Conservation (phyloP, 2,113 vertebrate species). For the Electrona antarctica region DNA sequence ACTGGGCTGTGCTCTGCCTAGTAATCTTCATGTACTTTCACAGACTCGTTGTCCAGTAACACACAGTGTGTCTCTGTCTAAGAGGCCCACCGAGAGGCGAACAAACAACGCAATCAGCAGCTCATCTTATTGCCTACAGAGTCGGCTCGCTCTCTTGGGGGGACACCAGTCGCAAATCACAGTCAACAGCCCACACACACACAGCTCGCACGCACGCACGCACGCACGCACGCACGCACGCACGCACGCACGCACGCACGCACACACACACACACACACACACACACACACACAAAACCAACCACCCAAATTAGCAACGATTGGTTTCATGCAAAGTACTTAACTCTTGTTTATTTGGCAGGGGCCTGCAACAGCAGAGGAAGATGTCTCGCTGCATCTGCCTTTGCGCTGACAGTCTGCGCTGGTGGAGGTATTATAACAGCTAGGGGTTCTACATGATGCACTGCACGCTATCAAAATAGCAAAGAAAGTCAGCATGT, state of each 20-base stretch:
- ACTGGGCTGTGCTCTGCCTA: conserved; percentile 52
- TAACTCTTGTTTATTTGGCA: conserved; percentile 65
- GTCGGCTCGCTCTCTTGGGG: conserved; percentile 48
- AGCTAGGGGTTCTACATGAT: conserved; percentile 33
- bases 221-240: no score
- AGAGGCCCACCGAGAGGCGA: conserved; percentile 63
- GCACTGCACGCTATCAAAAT: conserved; percentile 42
- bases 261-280: no score
- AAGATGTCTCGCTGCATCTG: conserved; percentile 45
- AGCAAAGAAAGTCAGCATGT: conserved; percentile 40
- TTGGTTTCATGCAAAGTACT: conserved; percentile 63
- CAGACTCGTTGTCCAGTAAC: conserved; percentile 63
- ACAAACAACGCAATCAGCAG: conserved; percentile 68
- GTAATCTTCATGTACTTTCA: conserved; percentile 73
- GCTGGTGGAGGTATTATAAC: conserved; percentile 44
- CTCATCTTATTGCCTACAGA: conserved; percentile 64
- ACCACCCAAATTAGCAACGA: conserved; percentile 72
- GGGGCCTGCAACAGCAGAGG: conserved; percentile 37
- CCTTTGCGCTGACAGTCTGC: conserved; percentile 61
- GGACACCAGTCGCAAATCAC: conserved; percentile 61
- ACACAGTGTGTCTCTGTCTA: conserved; percentile 57
- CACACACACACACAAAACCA: not conserved
- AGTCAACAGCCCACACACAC: conserved; percentile 10
- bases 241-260: no score
- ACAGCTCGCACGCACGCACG: no score